These are phyloP conservation scores for Megaustenia siamemsis DNA, from an alignment of 2,888 invertebrate species.

Conservation along the genomic window DNA sequence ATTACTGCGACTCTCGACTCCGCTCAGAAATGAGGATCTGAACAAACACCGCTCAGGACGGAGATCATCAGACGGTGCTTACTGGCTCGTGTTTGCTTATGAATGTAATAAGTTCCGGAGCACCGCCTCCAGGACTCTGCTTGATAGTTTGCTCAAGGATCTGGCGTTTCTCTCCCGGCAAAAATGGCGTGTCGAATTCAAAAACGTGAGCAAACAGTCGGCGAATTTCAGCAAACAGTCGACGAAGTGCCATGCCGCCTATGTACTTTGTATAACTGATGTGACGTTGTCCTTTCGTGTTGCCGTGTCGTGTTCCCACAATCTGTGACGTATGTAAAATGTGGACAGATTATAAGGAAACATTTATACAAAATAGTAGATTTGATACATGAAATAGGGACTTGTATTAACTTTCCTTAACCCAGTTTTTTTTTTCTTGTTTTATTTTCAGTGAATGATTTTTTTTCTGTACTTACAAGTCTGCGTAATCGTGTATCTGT, in stretches of 20 bases:
- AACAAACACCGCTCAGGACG: neutral
- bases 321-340: neutral
- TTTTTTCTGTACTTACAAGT: no score
- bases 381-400: no score
- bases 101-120: neutral
- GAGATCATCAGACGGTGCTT: neutral
- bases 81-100: neutral
- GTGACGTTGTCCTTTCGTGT: neutral
- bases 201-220: slow-evolving; percentile 3
- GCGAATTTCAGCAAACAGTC: neutral
- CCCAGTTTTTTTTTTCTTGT: no score
- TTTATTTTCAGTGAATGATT: no score
- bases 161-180: neutral
- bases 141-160: neutral
- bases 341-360: neutral
- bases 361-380: neutral
- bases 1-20: neutral
- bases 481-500: no score
- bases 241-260: neutral
- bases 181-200: neutral
- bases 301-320: neutral
- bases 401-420: no score
- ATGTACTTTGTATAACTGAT: neutral
- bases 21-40: neutral
- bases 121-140: neutral